Conservation (phyloP, 2,888 invertebrate genomes). For the Theodoxus fluviatilis region DNA sequence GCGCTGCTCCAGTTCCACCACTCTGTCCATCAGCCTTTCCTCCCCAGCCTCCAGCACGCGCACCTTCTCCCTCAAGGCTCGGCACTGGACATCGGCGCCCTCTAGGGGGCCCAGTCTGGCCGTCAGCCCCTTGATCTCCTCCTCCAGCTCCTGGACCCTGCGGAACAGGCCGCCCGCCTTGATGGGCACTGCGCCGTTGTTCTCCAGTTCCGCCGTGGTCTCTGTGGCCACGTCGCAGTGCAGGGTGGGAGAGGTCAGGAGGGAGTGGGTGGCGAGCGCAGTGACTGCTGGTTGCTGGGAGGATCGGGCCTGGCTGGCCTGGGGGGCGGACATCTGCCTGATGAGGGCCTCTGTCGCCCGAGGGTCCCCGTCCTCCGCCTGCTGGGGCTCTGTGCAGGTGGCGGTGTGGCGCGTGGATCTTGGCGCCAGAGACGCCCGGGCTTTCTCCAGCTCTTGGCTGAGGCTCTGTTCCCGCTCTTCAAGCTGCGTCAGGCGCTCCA, state of each 20-base stretch:
- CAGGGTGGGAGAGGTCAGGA: too few species aligned
- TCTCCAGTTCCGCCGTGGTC: too few species aligned
- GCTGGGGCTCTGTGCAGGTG: slow-evolving; percentile 4
- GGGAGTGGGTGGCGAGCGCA: too few species aligned
- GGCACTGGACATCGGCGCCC: slow-evolving; percentile 40
- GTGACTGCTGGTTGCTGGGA: too few species aligned
- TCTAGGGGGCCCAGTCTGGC: slow-evolving; percentile 30
- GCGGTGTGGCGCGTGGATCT: too few species aligned
- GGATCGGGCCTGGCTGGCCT: too few species aligned
- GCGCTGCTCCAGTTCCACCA: slow-evolving; percentile 36
- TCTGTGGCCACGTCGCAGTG: too few species aligned
- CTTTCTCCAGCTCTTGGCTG: slow-evolving; percentile 30
- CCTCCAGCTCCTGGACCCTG: slow-evolving; percentile 44
- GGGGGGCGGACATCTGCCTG: too few species aligned
- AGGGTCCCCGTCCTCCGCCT: slow-evolving; percentile 17
- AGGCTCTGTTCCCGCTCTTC: slow-evolving; percentile 26
- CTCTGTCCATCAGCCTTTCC: slow-evolving; percentile 36
- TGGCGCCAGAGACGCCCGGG: too few species aligned
- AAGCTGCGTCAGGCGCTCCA: slow-evolving; percentile 38
- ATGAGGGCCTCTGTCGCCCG: too few species aligned
- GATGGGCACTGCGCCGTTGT: too few species aligned
- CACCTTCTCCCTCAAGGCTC: slow-evolving; percentile 29
- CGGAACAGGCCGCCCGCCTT: slow-evolving; percentile 39
- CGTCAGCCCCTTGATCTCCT: slow-evolving; percentile 40
- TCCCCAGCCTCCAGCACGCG: slow-evolving; percentile 38